These are phyloP conservation scores for Cryptotermes secundus DNA, from an alignment of 1,140 invertebrate species.

Conservation along the genomic window DNA sequence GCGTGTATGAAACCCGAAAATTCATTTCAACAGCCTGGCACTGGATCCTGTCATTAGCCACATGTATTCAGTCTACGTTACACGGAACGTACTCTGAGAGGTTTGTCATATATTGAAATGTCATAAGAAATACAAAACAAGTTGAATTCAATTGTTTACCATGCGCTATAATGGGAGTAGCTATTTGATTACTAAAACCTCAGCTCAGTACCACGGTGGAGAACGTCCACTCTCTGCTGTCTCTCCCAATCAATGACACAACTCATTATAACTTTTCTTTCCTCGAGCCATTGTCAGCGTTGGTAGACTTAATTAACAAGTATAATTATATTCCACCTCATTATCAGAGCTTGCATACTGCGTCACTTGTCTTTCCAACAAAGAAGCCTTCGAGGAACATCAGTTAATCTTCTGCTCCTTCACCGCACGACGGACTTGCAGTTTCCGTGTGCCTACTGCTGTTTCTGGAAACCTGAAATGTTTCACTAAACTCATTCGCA, in stretches of 20 bases:
- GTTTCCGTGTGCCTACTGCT: no score
- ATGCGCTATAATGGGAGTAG: neutral
- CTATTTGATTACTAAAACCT: neutral
- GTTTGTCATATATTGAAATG: no score
- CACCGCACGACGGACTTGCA: no score
- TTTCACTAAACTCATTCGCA: no score
- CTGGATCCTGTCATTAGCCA: no score
- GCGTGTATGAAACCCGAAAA: no score
- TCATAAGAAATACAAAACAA: no score
- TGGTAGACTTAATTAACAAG: slow-evolving; percentile 1
- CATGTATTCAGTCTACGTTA: no score
- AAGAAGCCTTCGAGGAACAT: neutral
- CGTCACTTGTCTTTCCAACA: neutral
- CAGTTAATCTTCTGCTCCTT: neutral
- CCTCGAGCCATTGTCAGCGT: neutral
- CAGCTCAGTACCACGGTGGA: neutral
- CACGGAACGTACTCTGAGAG: no score
- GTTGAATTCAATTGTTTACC: no score
- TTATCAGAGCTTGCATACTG: neutral
- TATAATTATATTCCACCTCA: neutral
- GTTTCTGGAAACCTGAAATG: no score
- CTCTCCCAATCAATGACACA: neutral
- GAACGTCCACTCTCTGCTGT: neutral
- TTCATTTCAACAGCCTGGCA: no score
- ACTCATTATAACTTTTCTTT: neutral